Conservation (phyloP, 2,113 vertebrate species). For the Apodemus sylvaticus region DNA sequence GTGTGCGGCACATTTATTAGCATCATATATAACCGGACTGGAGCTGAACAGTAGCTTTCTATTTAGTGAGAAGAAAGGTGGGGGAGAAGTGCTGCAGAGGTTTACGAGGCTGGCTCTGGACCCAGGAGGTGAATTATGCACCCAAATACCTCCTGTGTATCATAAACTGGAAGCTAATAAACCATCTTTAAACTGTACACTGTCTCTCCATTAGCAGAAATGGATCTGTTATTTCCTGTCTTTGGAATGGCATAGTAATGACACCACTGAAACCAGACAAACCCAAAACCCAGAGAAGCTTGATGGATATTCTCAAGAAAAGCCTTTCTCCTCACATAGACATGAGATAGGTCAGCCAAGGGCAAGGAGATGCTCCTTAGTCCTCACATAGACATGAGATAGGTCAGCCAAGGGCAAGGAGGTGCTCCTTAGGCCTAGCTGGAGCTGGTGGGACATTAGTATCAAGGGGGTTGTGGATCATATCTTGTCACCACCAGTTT, state of each 20-base stretch:
- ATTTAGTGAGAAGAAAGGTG: constrained; percentile 57
- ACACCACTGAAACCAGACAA: not conserved
- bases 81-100: constrained; percentile 5
- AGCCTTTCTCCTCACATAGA: not conserved
- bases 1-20: constrained; percentile 79
- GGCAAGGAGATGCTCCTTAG: constrained; percentile 62
- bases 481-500: not conserved
- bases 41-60: constrained; percentile 71
- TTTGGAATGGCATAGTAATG: constrained; percentile 61
- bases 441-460: not conserved
- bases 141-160: constrained; percentile 75
- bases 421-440: constrained; percentile 3
- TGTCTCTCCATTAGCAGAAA: constrained; percentile 30
- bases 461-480: not conserved
- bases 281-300: not conserved
- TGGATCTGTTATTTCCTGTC: constrained; percentile 73
- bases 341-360: not conserved
- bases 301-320: not conserved
- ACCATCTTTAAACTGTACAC: constrained; percentile 39
- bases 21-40: constrained; percentile 71
- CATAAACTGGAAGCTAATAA: constrained; percentile 67
- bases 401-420: constrained; percentile 23
- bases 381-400: not conserved
- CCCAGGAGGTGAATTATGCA: constrained; percentile 59
- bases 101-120: constrained; percentile 57